Base-by-base conservation (phyloP, 2,888 invertebrate species). In the Cantharis rustica region DNA sequence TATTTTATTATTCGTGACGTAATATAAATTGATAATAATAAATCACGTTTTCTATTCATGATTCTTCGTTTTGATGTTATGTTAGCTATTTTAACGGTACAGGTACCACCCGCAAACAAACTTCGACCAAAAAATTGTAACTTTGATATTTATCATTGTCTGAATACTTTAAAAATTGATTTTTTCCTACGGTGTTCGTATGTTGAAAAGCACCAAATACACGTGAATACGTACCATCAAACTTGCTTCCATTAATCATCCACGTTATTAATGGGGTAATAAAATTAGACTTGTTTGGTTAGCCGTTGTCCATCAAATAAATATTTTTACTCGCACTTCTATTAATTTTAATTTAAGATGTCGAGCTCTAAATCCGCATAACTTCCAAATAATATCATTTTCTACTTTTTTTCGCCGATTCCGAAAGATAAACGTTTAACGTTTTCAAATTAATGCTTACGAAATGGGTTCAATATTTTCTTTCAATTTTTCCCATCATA, bases 41-140 rank as follows among this genome's bases (percentile, higher is more conserved):
- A 73, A 73, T 73, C 73, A 73, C 62, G 27, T 73, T 26, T 26
- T 31, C 47, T 68, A 73, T 68, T 73, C 20, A 73, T 73, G 72
- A 63, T 69, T 61, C 62, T 62, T 26, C 61, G 23, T 73, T 69
- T 31, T 68, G 61, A 62, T 73, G 69, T 69, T 68, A 31, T 61
- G 20, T 71, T 71, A 20, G 71, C 27, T 71, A 71, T 71, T 71
- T 71, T 63, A 71, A 72, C 72, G 66, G 72, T 16, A 47, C 16
- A 47, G 27, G 66, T 72, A 16, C 72, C 72, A 66, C 72, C 72
- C 72, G 64, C 72, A 72, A 70, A 66, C 27, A 47, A 11, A 15
- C 16, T 62, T 47, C n/a, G 7, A n/a, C 7, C 9, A 47, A 47
- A 47, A 47, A 47, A 47, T 47, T n/a, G 47, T n/a, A 47, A 47